These are phyloP conservation scores for Hemiscyllium ocellatum DNA, from an alignment of 2,113 vertebrate genomes.

Conservation along the genomic window DNA sequence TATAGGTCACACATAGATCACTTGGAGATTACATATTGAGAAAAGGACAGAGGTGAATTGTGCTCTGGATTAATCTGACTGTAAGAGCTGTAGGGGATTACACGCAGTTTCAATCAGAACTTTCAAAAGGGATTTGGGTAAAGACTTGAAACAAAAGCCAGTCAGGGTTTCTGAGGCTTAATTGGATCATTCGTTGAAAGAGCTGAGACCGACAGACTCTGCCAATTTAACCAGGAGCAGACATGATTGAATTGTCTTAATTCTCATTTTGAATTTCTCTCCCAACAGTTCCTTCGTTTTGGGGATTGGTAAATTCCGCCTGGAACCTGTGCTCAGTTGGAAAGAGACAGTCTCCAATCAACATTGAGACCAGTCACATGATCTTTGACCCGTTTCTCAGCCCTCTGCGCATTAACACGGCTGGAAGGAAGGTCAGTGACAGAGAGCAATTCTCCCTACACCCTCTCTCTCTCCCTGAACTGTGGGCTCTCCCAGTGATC, in stretches of 20 bases:
- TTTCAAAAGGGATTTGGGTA: not conserved
- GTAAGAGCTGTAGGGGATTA: not conserved
- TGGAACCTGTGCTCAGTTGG: constrained; percentile 98
- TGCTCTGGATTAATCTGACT: too few species aligned
- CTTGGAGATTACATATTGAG: too few species aligned
- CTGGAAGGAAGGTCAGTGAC: constrained; percentile 84
- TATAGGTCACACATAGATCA: too few species aligned
- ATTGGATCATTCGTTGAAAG: not conserved
- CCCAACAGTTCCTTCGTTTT: constrained; percentile 91
- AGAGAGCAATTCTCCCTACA: fast-evolving
- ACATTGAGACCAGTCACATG: constrained; percentile 99
- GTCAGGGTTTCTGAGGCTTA: not conserved
- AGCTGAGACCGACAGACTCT: not conserved
- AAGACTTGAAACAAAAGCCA: too few species aligned
- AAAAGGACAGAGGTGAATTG: too few species aligned
- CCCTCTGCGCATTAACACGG: constrained; percentile 89
- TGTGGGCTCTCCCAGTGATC: not conserved
- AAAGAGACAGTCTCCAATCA: constrained; percentile 93
- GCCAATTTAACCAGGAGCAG: not conserved
- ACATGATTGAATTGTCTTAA: not conserved
- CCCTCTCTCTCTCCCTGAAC: not conserved
- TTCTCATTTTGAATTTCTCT: not conserved
- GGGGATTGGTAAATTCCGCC: constrained; percentile 97
- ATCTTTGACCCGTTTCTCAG: constrained; percentile 97
- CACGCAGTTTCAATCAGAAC: not conserved